phyloP scores from a whole-genome alignment of 2,888 invertebrate genomes.

The Ectemnius lituratus region DNA sequence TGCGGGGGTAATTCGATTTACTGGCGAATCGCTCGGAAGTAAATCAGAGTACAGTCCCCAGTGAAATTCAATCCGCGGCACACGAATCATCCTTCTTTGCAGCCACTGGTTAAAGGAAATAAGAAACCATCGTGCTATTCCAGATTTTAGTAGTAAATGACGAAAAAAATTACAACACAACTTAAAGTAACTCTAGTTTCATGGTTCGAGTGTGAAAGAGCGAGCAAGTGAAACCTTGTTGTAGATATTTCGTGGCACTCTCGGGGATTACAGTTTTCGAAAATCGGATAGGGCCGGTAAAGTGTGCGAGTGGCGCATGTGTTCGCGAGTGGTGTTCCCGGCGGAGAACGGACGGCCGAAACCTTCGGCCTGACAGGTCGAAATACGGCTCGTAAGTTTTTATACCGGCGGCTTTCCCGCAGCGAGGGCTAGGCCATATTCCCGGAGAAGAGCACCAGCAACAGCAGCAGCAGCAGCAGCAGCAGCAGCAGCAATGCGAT shows the following conservation, averaged over 20 bases:
- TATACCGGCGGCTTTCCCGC: conserved; percentile 40
- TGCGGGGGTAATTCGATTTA: conserved; percentile 73
- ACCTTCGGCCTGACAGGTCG: conserved; percentile 60
- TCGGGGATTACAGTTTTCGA: conserved; percentile 22
- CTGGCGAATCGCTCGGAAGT: conserved; percentile 73
- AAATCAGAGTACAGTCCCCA: conserved; percentile 73
- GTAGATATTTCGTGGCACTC: conserved; percentile 17
- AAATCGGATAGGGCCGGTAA: conserved; percentile 27
- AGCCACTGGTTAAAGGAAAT: too few relatives aligned
- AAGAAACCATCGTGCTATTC: too few relatives aligned
- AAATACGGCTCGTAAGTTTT: conserved; percentile 64
- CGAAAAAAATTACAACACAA: too few relatives aligned
- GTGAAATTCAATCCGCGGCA: conserved; percentile 46
- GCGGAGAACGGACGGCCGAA: conserved; percentile 35
- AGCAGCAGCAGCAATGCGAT: too few relatives aligned
- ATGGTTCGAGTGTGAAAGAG: too few relatives aligned
- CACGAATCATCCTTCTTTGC: too few relatives aligned
- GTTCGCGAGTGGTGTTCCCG: conserved; percentile 33
- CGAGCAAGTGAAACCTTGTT: conserved; percentile 8
- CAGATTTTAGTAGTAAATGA: too few relatives aligned
- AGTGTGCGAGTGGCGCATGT: conserved; percentile 33
- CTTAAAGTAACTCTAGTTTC: too few relatives aligned
- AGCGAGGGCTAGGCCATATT: conserved; percentile 35
- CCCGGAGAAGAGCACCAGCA: conserved; percentile 46
- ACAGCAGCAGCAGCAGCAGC: not conserved